phyloP scores from a whole-genome alignment of 92 coral and sea anemone species.

The Actinernus sp. region DNA sequence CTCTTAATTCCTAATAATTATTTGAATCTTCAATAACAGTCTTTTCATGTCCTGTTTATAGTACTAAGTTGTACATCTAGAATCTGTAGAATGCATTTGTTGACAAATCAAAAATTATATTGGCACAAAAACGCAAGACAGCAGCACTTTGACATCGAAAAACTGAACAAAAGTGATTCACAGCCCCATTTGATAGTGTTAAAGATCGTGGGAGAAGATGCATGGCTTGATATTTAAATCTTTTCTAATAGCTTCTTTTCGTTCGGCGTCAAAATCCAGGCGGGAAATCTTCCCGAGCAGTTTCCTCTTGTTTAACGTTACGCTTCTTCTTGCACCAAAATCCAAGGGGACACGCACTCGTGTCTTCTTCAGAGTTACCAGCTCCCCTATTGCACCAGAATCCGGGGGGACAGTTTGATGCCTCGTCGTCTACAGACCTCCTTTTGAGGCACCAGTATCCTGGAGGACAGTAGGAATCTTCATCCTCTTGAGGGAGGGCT shows the following conservation, averaged over 20 bases:
- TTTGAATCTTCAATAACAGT: no score
- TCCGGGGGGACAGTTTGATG: constrained; percentile 53
- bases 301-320: constrained; percentile 4
- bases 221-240: no score
- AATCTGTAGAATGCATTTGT: no score
- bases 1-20: no score
- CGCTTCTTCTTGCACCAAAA: constrained; percentile 58
- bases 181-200: no score
- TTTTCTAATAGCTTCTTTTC: not conserved
- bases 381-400: constrained; percentile 56
- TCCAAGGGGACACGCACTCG: constrained; percentile 52
- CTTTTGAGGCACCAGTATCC: constrained; percentile 74
- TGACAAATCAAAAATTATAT: no score
- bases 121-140: no score
- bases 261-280: constrained; percentile 42
- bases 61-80: no score
- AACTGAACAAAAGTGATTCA: no score
- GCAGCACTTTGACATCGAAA: no score
- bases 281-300: constrained; percentile 51
- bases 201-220: no score
- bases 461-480: constrained; percentile 72
- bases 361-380: constrained; percentile 46
- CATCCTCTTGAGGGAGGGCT: constrained; percentile 22
- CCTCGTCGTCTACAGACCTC: constrained; percentile 1
- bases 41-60: no score